Conservation (phyloP, 92 coral and sea anemone species). For the Porites evermanni region DNA sequence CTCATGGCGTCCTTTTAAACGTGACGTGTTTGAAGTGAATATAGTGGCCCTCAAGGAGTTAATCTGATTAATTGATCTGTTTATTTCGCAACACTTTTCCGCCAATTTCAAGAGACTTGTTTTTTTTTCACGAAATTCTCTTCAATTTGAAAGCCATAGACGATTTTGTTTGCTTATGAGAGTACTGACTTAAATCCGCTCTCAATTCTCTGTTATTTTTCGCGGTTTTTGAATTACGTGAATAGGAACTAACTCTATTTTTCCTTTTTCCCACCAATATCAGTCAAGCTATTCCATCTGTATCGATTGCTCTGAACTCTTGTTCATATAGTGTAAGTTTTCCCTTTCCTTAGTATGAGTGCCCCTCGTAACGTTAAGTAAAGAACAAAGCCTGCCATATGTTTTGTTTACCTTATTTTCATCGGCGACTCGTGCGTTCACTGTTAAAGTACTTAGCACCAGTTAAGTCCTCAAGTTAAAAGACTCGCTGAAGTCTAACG, state of each 20-base stretch:
- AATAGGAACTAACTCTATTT: background rate
- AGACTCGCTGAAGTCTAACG: background rate
- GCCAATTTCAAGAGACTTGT: background rate
- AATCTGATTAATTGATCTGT: background rate
- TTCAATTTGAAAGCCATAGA: background rate
- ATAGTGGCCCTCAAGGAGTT: background rate
- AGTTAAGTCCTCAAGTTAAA: background rate
- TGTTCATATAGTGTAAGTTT: no score
- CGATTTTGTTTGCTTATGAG: background rate
- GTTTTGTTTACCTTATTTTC: conserved; percentile 38
- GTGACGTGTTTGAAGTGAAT: background rate
- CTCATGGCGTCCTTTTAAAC: conserved; percentile 1
- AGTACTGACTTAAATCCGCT: background rate
- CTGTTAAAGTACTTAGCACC: conserved; percentile 10
- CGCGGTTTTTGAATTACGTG: no score
- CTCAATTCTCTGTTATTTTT: no score
- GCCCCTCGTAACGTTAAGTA: background rate
- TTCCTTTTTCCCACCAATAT: background rate
- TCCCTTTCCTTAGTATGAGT: background rate
- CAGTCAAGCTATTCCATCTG: background rate
- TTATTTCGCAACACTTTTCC: conserved; percentile 6
- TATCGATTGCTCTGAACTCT: background rate
- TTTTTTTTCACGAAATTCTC: background rate
- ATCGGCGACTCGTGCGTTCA: conserved; percentile 11
- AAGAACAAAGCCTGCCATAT: conserved; percentile 3